Conservation (phyloP, 53 echinoderm and acorn worm species). For the Pentamera pediparva region DNA sequence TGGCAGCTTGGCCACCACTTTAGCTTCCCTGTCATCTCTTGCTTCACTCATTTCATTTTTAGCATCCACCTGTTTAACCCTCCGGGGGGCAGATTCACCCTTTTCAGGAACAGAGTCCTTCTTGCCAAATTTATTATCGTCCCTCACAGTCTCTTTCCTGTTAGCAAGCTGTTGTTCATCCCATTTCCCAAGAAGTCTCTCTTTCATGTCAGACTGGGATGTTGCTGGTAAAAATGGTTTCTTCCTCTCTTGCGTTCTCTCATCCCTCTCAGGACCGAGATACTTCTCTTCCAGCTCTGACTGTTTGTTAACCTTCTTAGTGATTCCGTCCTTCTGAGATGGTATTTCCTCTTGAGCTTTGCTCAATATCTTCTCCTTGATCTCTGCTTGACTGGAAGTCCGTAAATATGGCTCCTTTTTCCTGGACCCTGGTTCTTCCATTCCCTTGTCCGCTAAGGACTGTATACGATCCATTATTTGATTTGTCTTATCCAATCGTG, state of each 20-base stretch:
- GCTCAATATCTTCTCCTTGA: constrained; percentile 20
- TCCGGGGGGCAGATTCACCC: no score
- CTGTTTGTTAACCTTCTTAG: neutral
- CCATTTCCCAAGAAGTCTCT: constrained; percentile 6
- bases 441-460: neutral
- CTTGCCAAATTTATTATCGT: no score
- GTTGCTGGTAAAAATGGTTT: neutral
- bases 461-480: no score
- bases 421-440: neutral
- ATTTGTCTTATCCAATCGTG: no score
- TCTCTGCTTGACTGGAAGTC: neutral
- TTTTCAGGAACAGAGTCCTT: no score
- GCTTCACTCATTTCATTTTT: no score
- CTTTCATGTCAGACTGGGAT: constrained; percentile 10
- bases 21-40: no score
- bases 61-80: no score
- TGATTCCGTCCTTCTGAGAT: neutral
- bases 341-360: constrained; percentile 3
- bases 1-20: no score
- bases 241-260: neutral
- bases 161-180: no score
- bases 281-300: constrained; percentile 23
- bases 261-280: neutral
- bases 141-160: no score
- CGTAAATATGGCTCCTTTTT: constrained; percentile 23